phyloP scores from a whole-genome alignment of 2,888 invertebrate genomes.

The Euclidia mi region DNA sequence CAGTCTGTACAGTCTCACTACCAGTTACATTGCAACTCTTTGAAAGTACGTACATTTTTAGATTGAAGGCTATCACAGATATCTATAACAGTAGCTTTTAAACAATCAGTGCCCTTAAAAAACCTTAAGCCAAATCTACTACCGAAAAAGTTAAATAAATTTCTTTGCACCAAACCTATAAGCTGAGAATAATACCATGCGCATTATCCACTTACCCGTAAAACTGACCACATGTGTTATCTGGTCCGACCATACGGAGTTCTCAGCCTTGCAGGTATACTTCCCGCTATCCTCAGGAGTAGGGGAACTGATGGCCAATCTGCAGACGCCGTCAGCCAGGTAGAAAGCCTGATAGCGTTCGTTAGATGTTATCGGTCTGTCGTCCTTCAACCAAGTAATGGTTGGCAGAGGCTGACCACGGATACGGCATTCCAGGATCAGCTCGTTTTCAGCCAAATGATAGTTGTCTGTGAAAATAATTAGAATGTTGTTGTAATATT shows the following conservation, averaged over 20 bases:
- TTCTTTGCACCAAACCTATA: too few species aligned
- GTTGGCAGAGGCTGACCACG: conserved; percentile 93
- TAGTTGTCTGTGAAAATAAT: conserved; percentile 91
- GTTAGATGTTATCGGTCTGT: conserved; percentile 85
- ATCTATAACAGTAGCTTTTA: too few species aligned
- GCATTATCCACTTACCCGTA: conserved; percentile 81
- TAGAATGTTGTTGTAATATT: too few species aligned
- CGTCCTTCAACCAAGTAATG: conserved; percentile 94
- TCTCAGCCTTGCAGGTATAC: conserved; percentile 94
- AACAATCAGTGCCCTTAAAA: too few species aligned
- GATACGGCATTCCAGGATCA: conserved; percentile 94
- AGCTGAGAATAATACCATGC: too few species aligned
- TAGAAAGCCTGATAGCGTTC: conserved; percentile 92
- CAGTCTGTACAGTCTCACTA: too few species aligned
- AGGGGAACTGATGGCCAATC: conserved; percentile 92
- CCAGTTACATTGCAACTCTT: too few species aligned
- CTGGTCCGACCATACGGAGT: conserved; percentile 93
- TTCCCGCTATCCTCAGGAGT: conserved; percentile 92
- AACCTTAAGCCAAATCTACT: too few species aligned
- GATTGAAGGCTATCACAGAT: too few species aligned
- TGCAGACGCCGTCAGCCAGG: conserved; percentile 93
- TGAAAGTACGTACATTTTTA: too few species aligned
- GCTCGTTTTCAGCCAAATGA: conserved; percentile 92
- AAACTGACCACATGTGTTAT: conserved; percentile 93
- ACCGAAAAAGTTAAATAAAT: too few species aligned